Percentiles rank a stretch among this genome's conserved stretches.
phyloP scores from a whole-genome alignment of 2,797 vertebrate genomes.

The Muscicapa striata region DNA sequence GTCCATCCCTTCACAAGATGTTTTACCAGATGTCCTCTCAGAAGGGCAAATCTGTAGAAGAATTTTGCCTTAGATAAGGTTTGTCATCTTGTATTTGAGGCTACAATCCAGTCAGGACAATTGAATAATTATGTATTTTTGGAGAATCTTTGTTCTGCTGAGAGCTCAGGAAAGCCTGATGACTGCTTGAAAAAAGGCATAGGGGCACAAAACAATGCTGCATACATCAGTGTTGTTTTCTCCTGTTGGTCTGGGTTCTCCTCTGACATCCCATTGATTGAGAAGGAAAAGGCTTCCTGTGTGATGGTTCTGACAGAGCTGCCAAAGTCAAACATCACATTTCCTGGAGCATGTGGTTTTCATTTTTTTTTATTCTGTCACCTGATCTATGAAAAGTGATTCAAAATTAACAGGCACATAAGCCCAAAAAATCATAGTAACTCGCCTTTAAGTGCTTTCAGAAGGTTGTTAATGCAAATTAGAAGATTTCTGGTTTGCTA shows the following conservation, averaged over 20 bases:
- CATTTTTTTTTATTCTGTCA: not conserved
- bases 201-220: not conserved
- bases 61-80: not conserved
- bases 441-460: not conserved
- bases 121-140: constrained; percentile 3
- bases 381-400: not conserved
- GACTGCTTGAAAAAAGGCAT: not conserved
- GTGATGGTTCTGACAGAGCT: not conserved
- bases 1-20: not conserved
- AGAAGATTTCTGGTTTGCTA: not conserved
- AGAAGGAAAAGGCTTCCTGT: not conserved
- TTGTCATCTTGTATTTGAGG: not conserved
- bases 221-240: rapidly evolving
- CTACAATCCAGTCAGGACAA: not conserved
- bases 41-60: not conserved
- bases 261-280: not conserved
- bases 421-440: not conserved
- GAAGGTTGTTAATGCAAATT: not conserved
- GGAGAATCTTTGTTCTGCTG: not conserved
- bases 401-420: not conserved
- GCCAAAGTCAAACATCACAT: not conserved
- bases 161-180: not conserved
- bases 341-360: not conserved
- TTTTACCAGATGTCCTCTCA: constrained; percentile 15
- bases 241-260: not conserved